Base-by-base conservation (phyloP, 2,888 invertebrate species). In the Polydesmus complanatus region DNA sequence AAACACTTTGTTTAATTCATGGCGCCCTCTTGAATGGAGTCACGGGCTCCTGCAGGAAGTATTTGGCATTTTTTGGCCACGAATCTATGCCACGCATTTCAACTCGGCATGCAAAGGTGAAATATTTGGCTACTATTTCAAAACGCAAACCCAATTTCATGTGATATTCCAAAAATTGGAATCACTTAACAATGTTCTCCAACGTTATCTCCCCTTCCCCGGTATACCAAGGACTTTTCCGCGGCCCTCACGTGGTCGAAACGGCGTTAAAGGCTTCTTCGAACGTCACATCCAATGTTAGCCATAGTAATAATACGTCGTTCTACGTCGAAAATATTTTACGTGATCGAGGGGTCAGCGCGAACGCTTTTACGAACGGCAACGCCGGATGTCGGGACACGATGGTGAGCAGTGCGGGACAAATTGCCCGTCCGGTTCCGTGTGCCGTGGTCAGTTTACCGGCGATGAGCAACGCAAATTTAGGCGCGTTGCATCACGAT, bases 281-380 rank as follows among this genome's bases (percentile, higher is more conserved):
- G 5, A 37, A 37, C 14, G 8, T 8, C 14, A n/a, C n/a, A n/a
- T 14, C 5, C 14, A 37, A 37, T 14, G 14, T 37, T 37, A 37
- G 14, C 37, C 5, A 5, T 14, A 37, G 14, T 37, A 37, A 37
- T 37, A 61, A 66, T 59, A 61, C 65, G 54, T 64, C 66, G 2
- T 67, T 67, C 48, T 63, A 66, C 19, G 64, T 67, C 54, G 67
- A 67, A 58, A 67, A 67, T 59, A 50, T 67, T 18, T 27, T 67
- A 11, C 54, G 67, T 18, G 26, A 65, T 21, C 62, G 65, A 2
- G 65, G 62, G 1, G 64, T 62, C 19, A 53, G 61, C 19, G n/a
- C n/a, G n/a, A 60, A 57, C 26, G 61, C 60, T 26, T 60, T 61
- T 11, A 64, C 63, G 1, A 37, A 37, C 14, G 37, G 37, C 5